Evolutionary conservation across 92 coral and sea anemone genomes (phyloP), one percentile per base, ranked within the genome.

Genomic region (Epizoanthus rinbou): DNA sequence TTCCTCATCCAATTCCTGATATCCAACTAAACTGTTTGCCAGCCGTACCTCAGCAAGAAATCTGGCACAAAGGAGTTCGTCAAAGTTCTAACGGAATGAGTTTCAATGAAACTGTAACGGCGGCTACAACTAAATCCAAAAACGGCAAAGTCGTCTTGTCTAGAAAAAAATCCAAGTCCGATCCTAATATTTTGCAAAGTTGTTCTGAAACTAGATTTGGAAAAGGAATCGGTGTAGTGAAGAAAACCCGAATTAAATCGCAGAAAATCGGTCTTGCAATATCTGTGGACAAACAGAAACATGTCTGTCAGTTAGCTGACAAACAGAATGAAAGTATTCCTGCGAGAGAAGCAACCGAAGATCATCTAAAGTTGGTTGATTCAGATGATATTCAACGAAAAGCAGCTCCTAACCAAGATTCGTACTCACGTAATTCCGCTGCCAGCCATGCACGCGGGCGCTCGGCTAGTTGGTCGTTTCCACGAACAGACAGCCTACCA

Each of bases 111-210:
- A 18, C 15, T 4, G 45, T 56, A n/a, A n/a, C 3, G 7, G 3
- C 35, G 19, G n/a, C 6, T 0, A 70, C 43, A 23, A 10, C 18
- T 19, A 39, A 43, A 41, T 50, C 22, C 33, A 70, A 37, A 37
- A 15, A 25, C 22, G 8, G 6, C 13, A 41, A 39, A 41, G 24
- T 31, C 15, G 2, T 25, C 18, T 9, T 71, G 10, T 71, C 76
- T 39, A 71, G 76, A 71, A 71, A 71, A 71, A 28, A 18, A 18
- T 71, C 76, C 0, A 41, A 37, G 31, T 71, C 76, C 14, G 76
- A 71, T 37, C 14, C 76, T 47, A 56, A 17, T 2, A 53, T 71
- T 19, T 25, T n/a, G 16, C 21, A 41, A 35, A 22, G 33, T 11
- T 69, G n/a, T 22, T 13, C 76, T 19, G 39, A 22, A 15, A 45